phyloP scores from a whole-genome alignment of 2,113 vertebrate genomes.

The Halcyon senegalensis region DNA sequence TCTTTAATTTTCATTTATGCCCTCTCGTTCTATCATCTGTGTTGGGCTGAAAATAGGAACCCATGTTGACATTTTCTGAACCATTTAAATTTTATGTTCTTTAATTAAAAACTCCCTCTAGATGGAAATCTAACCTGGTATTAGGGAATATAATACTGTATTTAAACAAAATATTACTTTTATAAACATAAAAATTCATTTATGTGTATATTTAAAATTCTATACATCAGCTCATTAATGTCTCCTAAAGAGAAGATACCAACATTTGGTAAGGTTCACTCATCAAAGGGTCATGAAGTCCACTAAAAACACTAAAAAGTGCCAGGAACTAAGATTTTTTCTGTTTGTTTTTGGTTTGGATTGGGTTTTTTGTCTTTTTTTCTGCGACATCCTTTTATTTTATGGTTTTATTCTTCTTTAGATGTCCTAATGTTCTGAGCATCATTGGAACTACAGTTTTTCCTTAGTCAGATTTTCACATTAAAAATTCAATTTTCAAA shows the following conservation, averaged over 20 bases:
- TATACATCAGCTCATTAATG: background rate
- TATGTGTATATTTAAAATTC: background rate
- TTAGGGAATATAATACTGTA: background rate
- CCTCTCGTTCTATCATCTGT: conserved; percentile 80
- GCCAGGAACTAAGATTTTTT: background rate
- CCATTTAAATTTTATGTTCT: conserved; percentile 79
- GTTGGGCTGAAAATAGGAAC: conserved; percentile 81
- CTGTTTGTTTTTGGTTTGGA: too few relatives aligned
- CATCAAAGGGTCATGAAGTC: background rate
- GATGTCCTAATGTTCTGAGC: background rate
- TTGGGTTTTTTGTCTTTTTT: background rate
- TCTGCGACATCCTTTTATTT: background rate
- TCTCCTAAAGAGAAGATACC: background rate
- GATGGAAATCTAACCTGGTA: conserved; percentile 67
- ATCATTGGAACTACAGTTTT: background rate
- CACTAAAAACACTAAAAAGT: background rate
- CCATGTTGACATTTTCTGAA: conserved; percentile 82
- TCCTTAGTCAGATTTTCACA: background rate
- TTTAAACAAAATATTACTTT: background rate
- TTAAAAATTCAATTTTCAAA: background rate
- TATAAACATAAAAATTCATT: background rate
- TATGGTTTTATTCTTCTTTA: background rate
- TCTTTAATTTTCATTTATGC: conserved; percentile 84
- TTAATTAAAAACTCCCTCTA: conserved; percentile 76
- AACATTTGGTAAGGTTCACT: background rate